These are phyloP conservation scores for Chrosomus eos DNA, from an alignment of 2,797 vertebrate genomes.

Conservation along the genomic window DNA sequence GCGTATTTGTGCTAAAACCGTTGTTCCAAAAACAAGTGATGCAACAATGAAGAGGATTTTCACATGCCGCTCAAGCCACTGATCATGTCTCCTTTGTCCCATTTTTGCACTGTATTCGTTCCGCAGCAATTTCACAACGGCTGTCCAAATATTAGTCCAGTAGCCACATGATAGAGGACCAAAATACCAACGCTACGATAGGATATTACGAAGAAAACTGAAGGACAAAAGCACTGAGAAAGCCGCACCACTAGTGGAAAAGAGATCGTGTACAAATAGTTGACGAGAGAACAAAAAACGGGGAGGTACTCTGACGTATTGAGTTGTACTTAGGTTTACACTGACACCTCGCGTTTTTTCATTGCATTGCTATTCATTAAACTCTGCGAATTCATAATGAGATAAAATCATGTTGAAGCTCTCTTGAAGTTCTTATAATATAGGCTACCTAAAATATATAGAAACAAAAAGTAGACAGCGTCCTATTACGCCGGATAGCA, in stretches of 20 bases:
- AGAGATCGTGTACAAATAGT: background rate
- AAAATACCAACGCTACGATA: background rate
- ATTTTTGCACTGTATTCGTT: constrained; percentile 23
- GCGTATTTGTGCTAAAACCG: constrained; percentile 57
- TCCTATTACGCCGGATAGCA: background rate
- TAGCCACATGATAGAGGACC: background rate
- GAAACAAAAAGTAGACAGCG: background rate
- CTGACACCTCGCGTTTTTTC: constrained; percentile 49
- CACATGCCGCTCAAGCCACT: background rate
- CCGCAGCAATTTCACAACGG: background rate
- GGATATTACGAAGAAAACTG: background rate
- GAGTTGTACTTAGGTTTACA: constrained; percentile 13
- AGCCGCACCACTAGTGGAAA: background rate
- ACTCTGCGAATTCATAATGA: no score
- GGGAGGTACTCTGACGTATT: background rate
- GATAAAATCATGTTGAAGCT: background rate
- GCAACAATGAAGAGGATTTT: constrained; percentile 10
- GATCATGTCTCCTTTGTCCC: constrained; percentile 40
- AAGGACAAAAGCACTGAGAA: background rate
- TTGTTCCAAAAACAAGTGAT: constrained; percentile 39
- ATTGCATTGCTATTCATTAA: constrained; percentile 4
- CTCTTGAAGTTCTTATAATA: background rate
- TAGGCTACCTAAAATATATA: background rate
- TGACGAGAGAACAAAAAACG: constrained; percentile 3
- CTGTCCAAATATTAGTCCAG: background rate